Percentiles rank a stretch among this genome's conserved stretches.
Conservation (phyloP, 2,888 invertebrate species). For the Dascillus cervinus region DNA sequence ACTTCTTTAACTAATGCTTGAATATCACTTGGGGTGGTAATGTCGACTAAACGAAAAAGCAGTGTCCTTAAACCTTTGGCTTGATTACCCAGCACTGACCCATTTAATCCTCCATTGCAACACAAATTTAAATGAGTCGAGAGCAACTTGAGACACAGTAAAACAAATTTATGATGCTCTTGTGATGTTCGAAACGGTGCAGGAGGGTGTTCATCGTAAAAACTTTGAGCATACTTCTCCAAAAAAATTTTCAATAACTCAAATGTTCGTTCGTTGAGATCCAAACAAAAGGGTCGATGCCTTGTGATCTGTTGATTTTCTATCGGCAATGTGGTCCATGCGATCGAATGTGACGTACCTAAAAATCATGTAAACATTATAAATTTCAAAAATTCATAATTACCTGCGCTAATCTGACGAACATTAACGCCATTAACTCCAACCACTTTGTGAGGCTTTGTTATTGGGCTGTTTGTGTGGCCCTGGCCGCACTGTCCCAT, state of each 20-base stretch:
- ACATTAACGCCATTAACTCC: slow-evolving; percentile 48
- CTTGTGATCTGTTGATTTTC: slow-evolving; percentile 47
- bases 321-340: slow-evolving; percentile 49
- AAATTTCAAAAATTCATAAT: slow-evolving; percentile 1
- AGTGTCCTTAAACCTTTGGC: slow-evolving; percentile 48
- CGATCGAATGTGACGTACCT: slow-evolving; percentile 54
- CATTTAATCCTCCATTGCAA: slow-evolving; percentile 44
- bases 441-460: slow-evolving; percentile 49
- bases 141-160: slow-evolving; percentile 49
- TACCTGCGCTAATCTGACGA: slow-evolving; percentile 55
- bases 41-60: slow-evolving; percentile 47
- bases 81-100: slow-evolving; percentile 45
- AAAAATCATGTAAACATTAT: slow-evolving; percentile 5
- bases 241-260: slow-evolving; percentile 47
- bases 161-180: slow-evolving; percentile 52
- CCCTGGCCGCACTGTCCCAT: slow-evolving; percentile 61
- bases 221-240: slow-evolving; percentile 49
- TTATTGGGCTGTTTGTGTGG: slow-evolving; percentile 51
- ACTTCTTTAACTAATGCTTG: slow-evolving; percentile 50
- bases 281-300: slow-evolving; percentile 55
- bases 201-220: slow-evolving; percentile 40
- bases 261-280: slow-evolving; percentile 54
- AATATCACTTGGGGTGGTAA: slow-evolving; percentile 44
- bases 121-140: slow-evolving; percentile 53
- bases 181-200: slow-evolving; percentile 42